Evolutionary conservation across 2,797 vertebrate species (phyloP).

Genomic region (Protosalanx chinensis): DNA sequence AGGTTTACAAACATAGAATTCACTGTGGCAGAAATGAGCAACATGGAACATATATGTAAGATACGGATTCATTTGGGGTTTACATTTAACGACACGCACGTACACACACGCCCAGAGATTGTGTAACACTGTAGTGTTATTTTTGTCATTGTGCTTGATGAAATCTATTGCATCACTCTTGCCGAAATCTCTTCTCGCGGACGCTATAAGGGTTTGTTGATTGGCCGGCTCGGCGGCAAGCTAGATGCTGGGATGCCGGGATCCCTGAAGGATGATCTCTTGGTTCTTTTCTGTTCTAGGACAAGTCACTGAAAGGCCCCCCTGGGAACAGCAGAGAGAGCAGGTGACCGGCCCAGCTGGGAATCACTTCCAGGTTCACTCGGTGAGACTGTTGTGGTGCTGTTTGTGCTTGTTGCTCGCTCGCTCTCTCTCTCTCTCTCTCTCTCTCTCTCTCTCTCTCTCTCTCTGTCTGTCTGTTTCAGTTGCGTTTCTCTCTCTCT

Average conservation of each 20-base stretch:
- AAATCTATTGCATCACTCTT: background rate
- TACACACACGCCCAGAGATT: background rate
- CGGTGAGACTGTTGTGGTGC: constrained; percentile 44
- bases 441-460: background rate
- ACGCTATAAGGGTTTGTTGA: background rate
- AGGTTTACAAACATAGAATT: too few species aligned
- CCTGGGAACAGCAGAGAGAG: constrained; percentile 44
- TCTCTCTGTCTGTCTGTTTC: background rate
- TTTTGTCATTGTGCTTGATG: background rate
- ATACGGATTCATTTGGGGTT: background rate
- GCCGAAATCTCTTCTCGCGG: background rate
- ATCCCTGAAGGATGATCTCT: background rate
- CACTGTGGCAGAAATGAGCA: too few species aligned
- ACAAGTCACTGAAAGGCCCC: constrained; percentile 69
- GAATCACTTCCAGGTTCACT: constrained; percentile 1
- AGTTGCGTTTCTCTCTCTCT: background rate
- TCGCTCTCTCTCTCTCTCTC: too few species aligned
- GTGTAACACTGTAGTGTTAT: background rate
- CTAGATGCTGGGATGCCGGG: background rate
- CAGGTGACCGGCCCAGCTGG: constrained; percentile 62
- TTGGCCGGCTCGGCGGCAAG: background rate
- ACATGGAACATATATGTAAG: too few species aligned
- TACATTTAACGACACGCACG: too few species aligned
- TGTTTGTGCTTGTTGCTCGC: constrained; percentile 1
- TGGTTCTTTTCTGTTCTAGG: constrained; percentile 47